A percentile compares a stretch with the other conserved stretches of the same genome.
Conservation (phyloP, 2,113 vertebrate genomes). For the Xyrauchen texanus region DNA sequence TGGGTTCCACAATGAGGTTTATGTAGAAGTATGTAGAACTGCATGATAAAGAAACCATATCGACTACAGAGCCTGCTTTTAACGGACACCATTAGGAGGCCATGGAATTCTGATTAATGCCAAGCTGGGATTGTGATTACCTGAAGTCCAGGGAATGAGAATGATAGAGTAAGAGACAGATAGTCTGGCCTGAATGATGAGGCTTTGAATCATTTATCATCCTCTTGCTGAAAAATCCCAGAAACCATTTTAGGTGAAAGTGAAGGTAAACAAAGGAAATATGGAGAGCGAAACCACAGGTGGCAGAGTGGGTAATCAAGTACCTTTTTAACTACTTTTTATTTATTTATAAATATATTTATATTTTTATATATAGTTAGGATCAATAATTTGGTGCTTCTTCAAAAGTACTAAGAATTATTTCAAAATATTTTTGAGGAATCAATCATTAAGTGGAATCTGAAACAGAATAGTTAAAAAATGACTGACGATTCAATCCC, state of each 20-base stretch:
- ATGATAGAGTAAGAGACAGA: background rate
- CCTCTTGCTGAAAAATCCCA: constrained; percentile 7
- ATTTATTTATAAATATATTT: too few relatives aligned
- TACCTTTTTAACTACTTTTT: too few relatives aligned
- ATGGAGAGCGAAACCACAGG: constrained; percentile 16
- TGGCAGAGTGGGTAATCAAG: background rate
- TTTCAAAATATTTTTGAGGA: too few relatives aligned
- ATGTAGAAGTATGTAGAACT: constrained; percentile 50
- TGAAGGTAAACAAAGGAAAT: constrained; percentile 20
- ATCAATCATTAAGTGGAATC: too few relatives aligned
- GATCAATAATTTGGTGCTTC: too few relatives aligned
- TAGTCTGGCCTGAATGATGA: constrained; percentile 7
- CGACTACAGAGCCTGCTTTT: constrained; percentile 46
- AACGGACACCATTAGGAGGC: constrained; percentile 60
- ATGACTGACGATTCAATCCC: too few relatives aligned
- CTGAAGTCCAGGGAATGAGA: constrained; percentile 37
- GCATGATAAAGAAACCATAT: constrained; percentile 40
- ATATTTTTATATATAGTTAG: too few relatives aligned
- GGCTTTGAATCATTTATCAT: constrained; percentile 41
- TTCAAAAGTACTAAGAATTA: too few relatives aligned
- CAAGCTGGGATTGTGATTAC: constrained; percentile 54
- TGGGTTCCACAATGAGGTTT: constrained; percentile 35
- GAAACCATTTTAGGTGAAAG: background rate
- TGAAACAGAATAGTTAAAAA: too few relatives aligned
- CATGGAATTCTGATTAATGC: constrained; percentile 55